A percentile compares a stretch with the other conserved stretches of the same genome.
These are phyloP conservation scores for Zaprionus ornatus DNA, from an alignment of 1,140 invertebrate species.

Conservation along the genomic window DNA sequence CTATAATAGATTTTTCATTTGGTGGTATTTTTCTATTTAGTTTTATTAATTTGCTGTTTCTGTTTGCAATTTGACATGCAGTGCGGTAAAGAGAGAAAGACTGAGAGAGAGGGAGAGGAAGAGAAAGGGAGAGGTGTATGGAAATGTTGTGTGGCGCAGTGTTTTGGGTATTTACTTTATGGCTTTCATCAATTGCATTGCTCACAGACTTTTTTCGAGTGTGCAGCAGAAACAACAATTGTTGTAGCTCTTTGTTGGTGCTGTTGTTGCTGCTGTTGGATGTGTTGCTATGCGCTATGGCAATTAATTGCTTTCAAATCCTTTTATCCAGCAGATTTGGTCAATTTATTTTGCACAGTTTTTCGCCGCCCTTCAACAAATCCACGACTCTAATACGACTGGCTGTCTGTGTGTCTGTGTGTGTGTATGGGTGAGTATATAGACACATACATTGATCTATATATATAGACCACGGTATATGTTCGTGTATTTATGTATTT, in stretches of 20 bases:
- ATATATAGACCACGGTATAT: neutral
- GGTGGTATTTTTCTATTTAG: conserved; percentile 6
- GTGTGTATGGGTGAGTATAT: neutral
- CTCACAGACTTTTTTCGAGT: conserved; percentile 16
- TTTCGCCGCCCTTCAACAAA: conserved; percentile 48
- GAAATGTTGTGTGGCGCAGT: neutral
- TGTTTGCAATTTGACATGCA: neutral
- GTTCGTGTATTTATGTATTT: conserved; percentile 12
- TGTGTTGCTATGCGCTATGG: conserved; percentile 61
- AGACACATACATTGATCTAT: conserved; percentile 1
- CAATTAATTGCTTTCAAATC: conserved; percentile 81
- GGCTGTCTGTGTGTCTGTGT: neutral
- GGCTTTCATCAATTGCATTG: conserved; percentile 50
- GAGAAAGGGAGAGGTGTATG: neutral
- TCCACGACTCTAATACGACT: conserved; percentile 20
- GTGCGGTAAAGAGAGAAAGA: neutral
- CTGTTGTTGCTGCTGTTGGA: conserved; percentile 20
- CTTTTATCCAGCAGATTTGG: conserved; percentile 81
- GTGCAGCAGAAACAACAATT: conserved; percentile 2
- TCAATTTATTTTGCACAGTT: conserved; percentile 77
- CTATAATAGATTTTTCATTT: conserved; percentile 30
- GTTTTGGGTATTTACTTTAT: conserved; percentile 53
- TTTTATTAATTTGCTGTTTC: conserved; percentile 22
- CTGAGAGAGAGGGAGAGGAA: neutral
- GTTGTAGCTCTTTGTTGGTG: conserved; percentile 17